Evolutionary conservation across 1,140 invertebrate species (phyloP).

Genomic region (Lasioglossum baleicum): DNA sequence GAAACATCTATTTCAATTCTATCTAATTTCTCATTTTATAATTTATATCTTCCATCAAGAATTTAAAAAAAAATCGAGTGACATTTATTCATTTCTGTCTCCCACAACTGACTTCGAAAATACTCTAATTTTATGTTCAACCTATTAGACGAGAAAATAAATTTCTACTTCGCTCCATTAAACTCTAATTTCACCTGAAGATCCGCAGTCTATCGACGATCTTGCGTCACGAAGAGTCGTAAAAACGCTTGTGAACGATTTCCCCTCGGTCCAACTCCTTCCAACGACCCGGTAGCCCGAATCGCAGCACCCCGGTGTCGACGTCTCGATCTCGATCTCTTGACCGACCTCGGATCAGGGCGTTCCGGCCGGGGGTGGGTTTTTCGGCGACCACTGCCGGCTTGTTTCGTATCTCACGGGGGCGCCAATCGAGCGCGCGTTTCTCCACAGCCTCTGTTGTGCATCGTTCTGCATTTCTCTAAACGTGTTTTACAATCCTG

Average conservation of each 20-base stretch:
- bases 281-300: conserved; percentile 17
- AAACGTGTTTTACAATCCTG: neutral
- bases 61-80: too few relatives aligned
- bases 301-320: conserved; percentile 17
- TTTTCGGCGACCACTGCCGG: conserved; percentile 24
- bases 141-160: too few relatives aligned
- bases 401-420: conserved; percentile 44
- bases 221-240: too few relatives aligned
- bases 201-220: too few relatives aligned
- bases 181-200: too few relatives aligned
- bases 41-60: too few relatives aligned
- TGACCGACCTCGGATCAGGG: conserved; percentile 9
- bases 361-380: conserved; percentile 6
- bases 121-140: too few relatives aligned
- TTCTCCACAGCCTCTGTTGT: conserved; percentile 49
- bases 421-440: conserved; percentile 50
- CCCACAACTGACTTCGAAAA: too few relatives aligned
- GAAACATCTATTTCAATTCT: too few relatives aligned
- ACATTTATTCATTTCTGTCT: too few relatives aligned
- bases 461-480: conserved; percentile 41
- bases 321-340: conserved; percentile 23
- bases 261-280: neutral
- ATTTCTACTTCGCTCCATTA: too few relatives aligned
- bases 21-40: too few relatives aligned
- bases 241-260: neutral